Base-by-base conservation (phyloP, 2,113 vertebrate species). In the Vulpes ferrilata region DNA sequence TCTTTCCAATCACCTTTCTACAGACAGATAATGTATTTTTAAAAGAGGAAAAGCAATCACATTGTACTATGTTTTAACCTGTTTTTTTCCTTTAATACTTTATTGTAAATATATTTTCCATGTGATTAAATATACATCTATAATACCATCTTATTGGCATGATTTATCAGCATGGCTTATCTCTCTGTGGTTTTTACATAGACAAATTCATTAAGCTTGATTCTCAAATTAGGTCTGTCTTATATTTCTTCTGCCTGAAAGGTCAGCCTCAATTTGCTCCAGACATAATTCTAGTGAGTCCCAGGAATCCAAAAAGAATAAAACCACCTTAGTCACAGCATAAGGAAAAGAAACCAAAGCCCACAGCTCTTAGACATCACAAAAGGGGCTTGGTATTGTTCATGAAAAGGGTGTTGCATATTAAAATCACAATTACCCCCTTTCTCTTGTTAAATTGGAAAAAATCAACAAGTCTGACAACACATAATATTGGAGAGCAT, bases 91-190 rank as follows among this genome's bases (percentile, higher is more conserved):
- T 95, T 73, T 80, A 79, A 51, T 65, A 71, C 3, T 60, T 10
- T 55, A 79, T 79, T 73, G 2, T 81, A 78, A 78, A 69, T 89
- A n/a, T 79, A 35, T 71, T 23, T 48, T 86, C 22, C 60, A 0
- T 89, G n/a, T 81, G 43, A 91, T 91, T 92, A 88, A 96, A 80
- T 17, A 13, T 92, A 20, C 55, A 76, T 64, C 62, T 78, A 43
- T 1, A 76, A 0, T 13, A 93, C 27, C 64, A 74, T 43, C 17
- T 67, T 73, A 51, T 43, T 2, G 15, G 1, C 43, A 38, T 91
- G 35, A 11, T 82, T 59, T 87, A 51, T 51, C 6, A 23, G 1
- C n/a, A n/a, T 91, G 38, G 27, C 78, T 48, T 86, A 51, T 89
- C 7, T 59, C 7, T 81, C n/a, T 25, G 48, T 51, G 55, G 22